Evolutionary conservation across 2,797 vertebrate species (phyloP).

Genomic region (Prunella strophiata): DNA sequence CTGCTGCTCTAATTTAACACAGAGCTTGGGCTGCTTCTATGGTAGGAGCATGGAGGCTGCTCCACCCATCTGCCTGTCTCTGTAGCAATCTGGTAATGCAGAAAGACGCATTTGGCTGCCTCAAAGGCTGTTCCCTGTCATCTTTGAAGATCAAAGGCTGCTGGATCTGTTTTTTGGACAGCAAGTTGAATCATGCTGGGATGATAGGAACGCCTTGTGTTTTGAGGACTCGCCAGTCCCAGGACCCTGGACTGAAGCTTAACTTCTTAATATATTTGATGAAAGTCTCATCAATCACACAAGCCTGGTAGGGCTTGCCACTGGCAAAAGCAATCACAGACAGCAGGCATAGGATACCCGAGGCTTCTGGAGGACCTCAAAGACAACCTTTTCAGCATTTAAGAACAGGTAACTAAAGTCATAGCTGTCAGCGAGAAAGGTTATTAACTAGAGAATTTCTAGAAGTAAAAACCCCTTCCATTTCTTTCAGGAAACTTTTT

Average conservation of each 20-base stretch:
- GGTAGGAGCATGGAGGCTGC: neutral
- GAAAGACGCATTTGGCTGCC: constrained; percentile 61
- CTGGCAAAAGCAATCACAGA: neutral
- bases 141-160: constrained; percentile 72
- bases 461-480: neutral
- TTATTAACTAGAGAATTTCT: constrained; percentile 11
- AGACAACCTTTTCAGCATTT: neutral
- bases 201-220: constrained; percentile 66
- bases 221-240: constrained; percentile 20
- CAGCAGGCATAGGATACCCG: neutral
- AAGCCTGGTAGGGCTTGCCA: neutral
- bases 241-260: constrained; percentile 44
- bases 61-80: constrained; percentile 66
- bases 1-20: constrained; percentile 33
- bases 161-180: constrained; percentile 60
- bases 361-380: neutral
- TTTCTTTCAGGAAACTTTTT: constrained; percentile 7
- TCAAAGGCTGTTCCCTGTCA: constrained; percentile 63
- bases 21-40: neutral
- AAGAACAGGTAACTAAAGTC: neutral
- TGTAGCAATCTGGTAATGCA: constrained; percentile 63
- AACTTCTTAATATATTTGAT: neutral
- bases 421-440: neutral
- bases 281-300: constrained; percentile 18
- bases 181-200: constrained; percentile 67